Percentiles rank a stretch among this genome's conserved stretches.
These are phyloP conservation scores for Drosophila nr. perissopoda DNA, from an alignment of 2,888 invertebrate species.

Conservation along the genomic window DNA sequence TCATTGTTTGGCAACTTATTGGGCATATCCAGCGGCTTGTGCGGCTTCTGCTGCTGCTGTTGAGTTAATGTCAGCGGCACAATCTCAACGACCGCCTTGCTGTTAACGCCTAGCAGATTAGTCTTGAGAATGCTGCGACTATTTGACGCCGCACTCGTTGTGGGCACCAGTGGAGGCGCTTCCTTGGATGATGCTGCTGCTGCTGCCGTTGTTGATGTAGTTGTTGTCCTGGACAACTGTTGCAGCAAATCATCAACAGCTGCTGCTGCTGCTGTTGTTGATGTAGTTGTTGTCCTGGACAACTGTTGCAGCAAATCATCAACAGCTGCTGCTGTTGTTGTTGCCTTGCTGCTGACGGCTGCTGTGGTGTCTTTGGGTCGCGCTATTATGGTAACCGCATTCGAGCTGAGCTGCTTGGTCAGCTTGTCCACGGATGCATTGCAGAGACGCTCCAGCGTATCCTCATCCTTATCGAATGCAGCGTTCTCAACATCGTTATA, in stretches of 20 bases:
- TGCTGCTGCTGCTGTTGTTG: slow-evolving; percentile 16
- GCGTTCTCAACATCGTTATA: slow-evolving; percentile 44
- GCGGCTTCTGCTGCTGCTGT: slow-evolving; percentile 75
- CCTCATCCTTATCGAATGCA: slow-evolving; percentile 27
- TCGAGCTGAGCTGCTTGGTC: slow-evolving; percentile 82
- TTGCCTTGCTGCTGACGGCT: slow-evolving; percentile 13
- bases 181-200: slow-evolving; percentile 41
- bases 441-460: slow-evolving; percentile 41
- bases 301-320: slow-evolving; percentile 26
- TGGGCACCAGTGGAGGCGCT: slow-evolving; percentile 50
- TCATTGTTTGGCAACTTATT: slow-evolving; percentile 67
- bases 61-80: slow-evolving; percentile 69
- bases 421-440: slow-evolving; percentile 82
- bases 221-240: slow-evolving; percentile 6
- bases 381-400: slow-evolving; percentile 84
- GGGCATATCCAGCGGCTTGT: slow-evolving; percentile 82
- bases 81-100: slow-evolving; percentile 82
- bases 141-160: slow-evolving; percentile 55
- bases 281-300: not conserved
- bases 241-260: slow-evolving; percentile 16
- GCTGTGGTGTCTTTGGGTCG: slow-evolving; percentile 76
- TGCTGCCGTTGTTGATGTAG: not conserved
- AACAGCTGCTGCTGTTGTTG: not conserved
- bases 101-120: slow-evolving; percentile 79
- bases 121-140: slow-evolving; percentile 83